Evolutionary conservation across 2,888 invertebrate species (phyloP).

Genomic region (Nephrotoma guestfalica): DNA sequence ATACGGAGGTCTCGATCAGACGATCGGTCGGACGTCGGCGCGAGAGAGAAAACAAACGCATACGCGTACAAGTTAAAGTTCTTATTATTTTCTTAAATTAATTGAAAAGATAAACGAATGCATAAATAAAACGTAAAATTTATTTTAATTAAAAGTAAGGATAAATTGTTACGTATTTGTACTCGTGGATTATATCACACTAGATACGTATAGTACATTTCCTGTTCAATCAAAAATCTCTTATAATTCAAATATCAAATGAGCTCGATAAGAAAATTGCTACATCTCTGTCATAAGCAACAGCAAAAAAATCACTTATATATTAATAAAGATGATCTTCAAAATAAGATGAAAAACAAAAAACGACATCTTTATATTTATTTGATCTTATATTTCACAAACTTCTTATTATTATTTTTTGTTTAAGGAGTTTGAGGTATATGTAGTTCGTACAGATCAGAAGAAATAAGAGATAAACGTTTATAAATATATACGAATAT

Average conservation of each 20-base stretch:
- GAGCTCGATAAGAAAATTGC: not conserved
- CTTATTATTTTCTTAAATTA: not conserved
- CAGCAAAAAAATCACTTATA: not conserved
- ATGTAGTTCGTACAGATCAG: not conserved
- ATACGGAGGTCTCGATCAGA: not conserved
- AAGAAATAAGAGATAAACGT: not conserved
- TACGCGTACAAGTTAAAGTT: not conserved
- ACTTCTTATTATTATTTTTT: not conserved
- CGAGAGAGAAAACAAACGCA: not conserved
- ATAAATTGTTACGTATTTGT: not conserved
- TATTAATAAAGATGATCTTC: not conserved
- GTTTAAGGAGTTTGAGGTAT: not conserved
- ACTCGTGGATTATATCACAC: not conserved
- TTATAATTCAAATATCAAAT: not conserved
- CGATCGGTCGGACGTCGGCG: not conserved
- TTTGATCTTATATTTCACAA: not conserved
- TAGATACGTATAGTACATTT: not conserved
- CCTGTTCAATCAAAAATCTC: not conserved
- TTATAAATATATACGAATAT: not conserved
- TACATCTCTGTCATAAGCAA: not conserved
- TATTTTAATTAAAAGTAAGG: not conserved
- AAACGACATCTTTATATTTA: not conserved
- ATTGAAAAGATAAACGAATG: not conserved
- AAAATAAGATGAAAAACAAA: not conserved
- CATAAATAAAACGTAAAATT: not conserved